A percentile compares a stretch with the other conserved stretches of the same genome.
These are phyloP conservation scores for Mesembrinibis cayennensis DNA, from an alignment of 2,113 vertebrate species.

Conservation along the genomic window DNA sequence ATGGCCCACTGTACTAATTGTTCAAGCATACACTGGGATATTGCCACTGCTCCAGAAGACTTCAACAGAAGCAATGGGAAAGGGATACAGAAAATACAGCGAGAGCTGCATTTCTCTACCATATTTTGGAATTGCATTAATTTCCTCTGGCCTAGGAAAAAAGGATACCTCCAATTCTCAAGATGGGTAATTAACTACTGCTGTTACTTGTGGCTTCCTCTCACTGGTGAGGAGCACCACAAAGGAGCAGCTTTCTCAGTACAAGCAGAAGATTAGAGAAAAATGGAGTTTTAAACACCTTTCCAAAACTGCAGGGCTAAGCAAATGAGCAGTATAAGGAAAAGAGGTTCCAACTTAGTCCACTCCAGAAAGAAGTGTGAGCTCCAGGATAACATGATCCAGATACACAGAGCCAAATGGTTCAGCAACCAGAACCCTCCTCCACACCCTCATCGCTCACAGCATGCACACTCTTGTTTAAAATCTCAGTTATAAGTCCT, in stretches of 20 bases:
- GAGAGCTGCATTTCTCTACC: not conserved
- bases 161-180: not conserved
- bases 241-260: not conserved
- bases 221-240: not conserved
- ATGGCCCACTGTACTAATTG: not conserved
- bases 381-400: not conserved
- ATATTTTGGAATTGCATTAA: not conserved
- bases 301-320: not conserved
- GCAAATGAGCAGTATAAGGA: not conserved
- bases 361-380: not conserved
- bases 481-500: not conserved
- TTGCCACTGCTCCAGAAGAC: not conserved
- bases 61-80: not conserved
- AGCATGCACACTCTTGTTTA: not conserved
- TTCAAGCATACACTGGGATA: not conserved
- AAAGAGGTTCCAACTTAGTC: not conserved
- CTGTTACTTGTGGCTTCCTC: not conserved
- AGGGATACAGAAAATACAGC: not conserved
- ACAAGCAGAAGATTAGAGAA: not conserved
- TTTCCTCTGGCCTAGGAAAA: not conserved
- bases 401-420: not conserved
- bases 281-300: not conserved
- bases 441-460: not conserved
- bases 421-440: not conserved
- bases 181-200: not conserved